Evolutionary conservation across 2,113 vertebrate genomes (phyloP).

Genomic region (Labrus mixtus): DNA sequence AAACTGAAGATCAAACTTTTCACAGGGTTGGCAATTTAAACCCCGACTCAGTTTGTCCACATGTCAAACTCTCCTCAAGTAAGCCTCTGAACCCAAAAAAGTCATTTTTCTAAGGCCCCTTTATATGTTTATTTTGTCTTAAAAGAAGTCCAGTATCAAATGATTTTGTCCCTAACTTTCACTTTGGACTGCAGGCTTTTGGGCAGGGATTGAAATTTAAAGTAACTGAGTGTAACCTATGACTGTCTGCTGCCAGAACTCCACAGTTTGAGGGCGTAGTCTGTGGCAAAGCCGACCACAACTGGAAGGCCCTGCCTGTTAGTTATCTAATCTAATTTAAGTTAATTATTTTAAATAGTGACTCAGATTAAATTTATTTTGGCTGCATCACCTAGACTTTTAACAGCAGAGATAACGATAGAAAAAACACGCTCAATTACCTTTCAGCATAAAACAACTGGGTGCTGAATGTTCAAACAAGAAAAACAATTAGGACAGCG

Average conservation of each 20-base stretch:
- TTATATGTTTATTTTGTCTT: not conserved
- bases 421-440: no score
- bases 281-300: constrained; percentile 2
- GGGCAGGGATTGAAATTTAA: not conserved
- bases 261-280: not conserved
- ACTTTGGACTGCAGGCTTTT: not conserved
- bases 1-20: not conserved
- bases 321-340: not conserved
- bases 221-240: no score
- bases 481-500: no score
- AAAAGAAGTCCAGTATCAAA: not conserved
- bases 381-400: not conserved
- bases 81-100: not conserved
- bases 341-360: constrained; percentile 5
- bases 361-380: constrained; percentile 16
- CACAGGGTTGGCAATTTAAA: not conserved
- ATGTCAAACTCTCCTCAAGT: not conserved
- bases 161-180: not conserved
- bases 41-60: not conserved
- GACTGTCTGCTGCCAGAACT: not conserved
- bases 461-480: no score
- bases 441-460: no score
- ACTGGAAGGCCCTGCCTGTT: not conserved
- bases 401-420: constrained; percentile 9
- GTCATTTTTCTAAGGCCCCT: not conserved